Conservation (phyloP, 1,140 invertebrate species). For the Drosophila kanapiae region DNA sequence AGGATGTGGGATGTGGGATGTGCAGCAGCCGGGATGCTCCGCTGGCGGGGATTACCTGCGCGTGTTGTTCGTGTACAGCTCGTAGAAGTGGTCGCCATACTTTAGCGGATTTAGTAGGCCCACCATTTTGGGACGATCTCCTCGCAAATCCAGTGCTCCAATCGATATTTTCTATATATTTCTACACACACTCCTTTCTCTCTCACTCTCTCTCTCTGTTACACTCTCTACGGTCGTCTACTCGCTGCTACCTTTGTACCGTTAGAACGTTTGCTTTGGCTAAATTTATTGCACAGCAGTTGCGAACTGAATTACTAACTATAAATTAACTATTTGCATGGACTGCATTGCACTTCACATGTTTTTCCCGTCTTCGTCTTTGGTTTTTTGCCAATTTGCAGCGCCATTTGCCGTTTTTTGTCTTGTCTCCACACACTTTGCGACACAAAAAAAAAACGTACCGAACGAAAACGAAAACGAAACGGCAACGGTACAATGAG, state of each 20-base stretch:
- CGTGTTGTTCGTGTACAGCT: constrained; percentile 81
- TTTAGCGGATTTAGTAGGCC: constrained; percentile 83
- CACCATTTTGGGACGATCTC: constrained; percentile 61
- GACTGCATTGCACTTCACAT: constrained; percentile 18
- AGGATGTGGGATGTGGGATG: constrained; percentile 24
- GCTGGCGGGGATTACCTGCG: constrained; percentile 74
- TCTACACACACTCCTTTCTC: background rate
- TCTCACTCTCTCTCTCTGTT: background rate
- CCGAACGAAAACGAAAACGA: constrained; percentile 25
- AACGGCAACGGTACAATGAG: constrained; percentile 43
- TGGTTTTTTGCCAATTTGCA: constrained; percentile 22
- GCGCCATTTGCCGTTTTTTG: constrained; percentile 40
- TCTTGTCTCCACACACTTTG: constrained; percentile 24
- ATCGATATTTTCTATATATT: constrained; percentile 70
- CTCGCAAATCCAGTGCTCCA: constrained; percentile 37
- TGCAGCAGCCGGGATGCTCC: constrained; percentile 18
- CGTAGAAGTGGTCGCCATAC: constrained; percentile 85
- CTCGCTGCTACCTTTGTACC: constrained; percentile 5
- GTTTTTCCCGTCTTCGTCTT: constrained; percentile 19
- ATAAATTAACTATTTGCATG: constrained; percentile 71
- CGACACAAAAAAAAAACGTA: constrained; percentile 28
- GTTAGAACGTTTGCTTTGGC: constrained; percentile 34
- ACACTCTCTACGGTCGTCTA: background rate
- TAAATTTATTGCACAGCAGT: constrained; percentile 68
- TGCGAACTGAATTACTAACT: constrained; percentile 63